phyloP scores from a whole-genome alignment of 1,140 invertebrate genomes.

The Aricia agestis region DNA sequence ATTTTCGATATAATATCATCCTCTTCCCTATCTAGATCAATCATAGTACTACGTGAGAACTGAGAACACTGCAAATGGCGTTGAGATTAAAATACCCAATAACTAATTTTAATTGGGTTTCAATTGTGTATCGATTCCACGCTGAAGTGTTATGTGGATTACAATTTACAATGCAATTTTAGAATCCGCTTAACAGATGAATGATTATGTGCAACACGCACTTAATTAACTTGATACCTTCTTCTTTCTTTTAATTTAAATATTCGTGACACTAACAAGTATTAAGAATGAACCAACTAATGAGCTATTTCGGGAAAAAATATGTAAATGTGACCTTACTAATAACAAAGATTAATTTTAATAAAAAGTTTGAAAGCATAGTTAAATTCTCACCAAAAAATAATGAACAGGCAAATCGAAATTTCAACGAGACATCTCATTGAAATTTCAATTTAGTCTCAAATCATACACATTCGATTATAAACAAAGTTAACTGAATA shows the following conservation, averaged over 20 bases:
- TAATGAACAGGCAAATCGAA: not conserved
- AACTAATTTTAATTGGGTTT: not conserved
- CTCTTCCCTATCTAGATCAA: not conserved
- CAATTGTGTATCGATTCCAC: not conserved
- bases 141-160: not conserved
- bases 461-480: not conserved
- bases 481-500: constrained; percentile 1
- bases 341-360: no score
- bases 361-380: no score
- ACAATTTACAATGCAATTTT: not conserved
- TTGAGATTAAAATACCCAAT: not conserved
- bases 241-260: no score
- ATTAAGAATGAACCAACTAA: no score
- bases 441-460: not conserved
- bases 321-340: no score
- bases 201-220: no score
- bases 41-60: not conserved
- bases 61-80: not conserved
- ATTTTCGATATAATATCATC: not conserved
- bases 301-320: no score
- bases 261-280: no score
- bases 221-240: no score
- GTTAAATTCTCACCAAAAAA: no score
- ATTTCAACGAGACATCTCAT: no score
- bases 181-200: not conserved